phyloP scores from a whole-genome alignment of 2,888 invertebrate species.

The Hirtodrosophila trivittata region DNA sequence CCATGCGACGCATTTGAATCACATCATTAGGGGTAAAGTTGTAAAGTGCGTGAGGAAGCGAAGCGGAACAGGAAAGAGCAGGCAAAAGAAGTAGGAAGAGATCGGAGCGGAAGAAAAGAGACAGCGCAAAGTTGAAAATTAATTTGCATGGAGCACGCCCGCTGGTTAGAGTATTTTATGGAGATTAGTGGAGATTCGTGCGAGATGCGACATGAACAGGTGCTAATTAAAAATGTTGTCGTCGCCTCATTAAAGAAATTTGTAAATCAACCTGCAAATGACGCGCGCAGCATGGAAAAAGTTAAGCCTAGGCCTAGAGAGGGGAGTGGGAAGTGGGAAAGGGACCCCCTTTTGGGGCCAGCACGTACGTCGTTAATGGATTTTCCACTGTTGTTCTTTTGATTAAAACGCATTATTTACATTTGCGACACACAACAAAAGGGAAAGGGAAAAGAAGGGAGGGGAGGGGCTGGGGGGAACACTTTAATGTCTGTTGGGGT shows the following conservation, averaged over 20 bases:
- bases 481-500: constrained; percentile 18
- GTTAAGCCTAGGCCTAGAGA: constrained; percentile 18
- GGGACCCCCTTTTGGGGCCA: constrained; percentile 71
- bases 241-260: constrained; percentile 82
- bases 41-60: constrained; percentile 33
- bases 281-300: constrained; percentile 45
- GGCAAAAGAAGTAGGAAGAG: neutral
- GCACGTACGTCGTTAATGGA: constrained; percentile 85
- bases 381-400: constrained; percentile 55
- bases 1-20: constrained; percentile 43
- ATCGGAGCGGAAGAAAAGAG: neutral
- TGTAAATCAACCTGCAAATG: constrained; percentile 68
- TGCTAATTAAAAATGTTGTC: constrained; percentile 83
- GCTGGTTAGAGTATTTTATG: constrained; percentile 44
- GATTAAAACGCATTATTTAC: constrained; percentile 69
- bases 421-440: constrained; percentile 42
- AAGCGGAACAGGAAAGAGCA: neutral
- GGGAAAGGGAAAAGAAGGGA: neutral
- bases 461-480: no score
- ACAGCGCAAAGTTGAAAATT: constrained; percentile 60
- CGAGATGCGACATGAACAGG: constrained; percentile 59
- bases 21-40: constrained; percentile 33
- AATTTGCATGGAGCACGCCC: constrained; percentile 52
- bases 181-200: constrained; percentile 50
- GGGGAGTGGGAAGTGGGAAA: constrained; percentile 51